Evolutionary conservation across 2,888 invertebrate genomes (phyloP).

Genomic region (Melieria crassipennis): DNA sequence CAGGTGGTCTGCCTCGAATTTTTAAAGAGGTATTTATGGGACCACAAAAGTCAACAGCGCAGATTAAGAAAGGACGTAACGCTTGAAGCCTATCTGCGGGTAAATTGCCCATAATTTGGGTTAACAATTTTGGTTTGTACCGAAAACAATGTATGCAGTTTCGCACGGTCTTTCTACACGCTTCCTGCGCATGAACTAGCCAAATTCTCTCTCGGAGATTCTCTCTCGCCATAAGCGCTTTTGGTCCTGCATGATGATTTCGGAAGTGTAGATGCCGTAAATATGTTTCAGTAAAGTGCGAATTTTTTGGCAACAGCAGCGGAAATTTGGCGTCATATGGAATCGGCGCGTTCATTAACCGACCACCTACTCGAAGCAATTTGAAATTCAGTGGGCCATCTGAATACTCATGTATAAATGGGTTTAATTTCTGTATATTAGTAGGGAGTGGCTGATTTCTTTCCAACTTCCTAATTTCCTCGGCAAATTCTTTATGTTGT

Average conservation of each 20-base stretch:
- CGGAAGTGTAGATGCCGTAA: constrained; percentile 14
- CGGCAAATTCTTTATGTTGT: neutral
- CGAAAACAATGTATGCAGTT: constrained; percentile 28
- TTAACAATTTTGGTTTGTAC: constrained; percentile 26
- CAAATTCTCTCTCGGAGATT: constrained; percentile 20
- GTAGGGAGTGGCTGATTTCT: too few species aligned
- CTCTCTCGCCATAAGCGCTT: constrained; percentile 20
- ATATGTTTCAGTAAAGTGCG: too few species aligned
- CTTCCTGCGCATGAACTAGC: constrained; percentile 21
- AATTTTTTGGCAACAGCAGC: constrained; percentile 9
- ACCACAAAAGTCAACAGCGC: constrained; percentile 28
- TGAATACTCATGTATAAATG: too few species aligned
- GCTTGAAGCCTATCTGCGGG: constrained; percentile 15
- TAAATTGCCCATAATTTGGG: constrained; percentile 32
- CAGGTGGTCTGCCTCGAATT: constrained; percentile 21
- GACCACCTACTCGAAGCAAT: constrained; percentile 20
- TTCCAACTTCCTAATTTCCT: neutral
- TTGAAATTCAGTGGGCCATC: neutral
- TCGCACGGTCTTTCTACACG: constrained; percentile 25
- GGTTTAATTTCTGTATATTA: too few species aligned
- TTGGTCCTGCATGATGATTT: constrained; percentile 21
- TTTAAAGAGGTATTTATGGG: constrained; percentile 17
- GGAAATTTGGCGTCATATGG: constrained; percentile 22
- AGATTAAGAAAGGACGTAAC: constrained; percentile 20
- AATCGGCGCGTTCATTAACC: constrained; percentile 15